Conservation (phyloP, 2,888 invertebrate genomes). For the Trachelus troglodyta region DNA sequence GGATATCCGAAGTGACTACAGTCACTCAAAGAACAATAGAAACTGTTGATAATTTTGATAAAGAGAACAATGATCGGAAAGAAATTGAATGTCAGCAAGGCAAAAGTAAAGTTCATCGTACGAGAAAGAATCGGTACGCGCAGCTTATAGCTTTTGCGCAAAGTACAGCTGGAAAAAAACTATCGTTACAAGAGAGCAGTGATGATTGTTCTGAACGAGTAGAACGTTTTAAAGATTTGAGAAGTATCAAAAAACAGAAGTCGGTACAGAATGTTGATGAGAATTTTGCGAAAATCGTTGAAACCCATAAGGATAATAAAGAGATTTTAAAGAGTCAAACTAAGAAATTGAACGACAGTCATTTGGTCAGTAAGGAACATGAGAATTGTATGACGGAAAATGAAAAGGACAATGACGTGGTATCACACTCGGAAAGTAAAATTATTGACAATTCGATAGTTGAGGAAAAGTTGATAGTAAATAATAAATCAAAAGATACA, state of each 20-base stretch:
- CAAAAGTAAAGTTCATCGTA: neutral
- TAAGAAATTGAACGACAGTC: neutral
- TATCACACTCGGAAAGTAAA: neutral
- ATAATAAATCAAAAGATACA: neutral
- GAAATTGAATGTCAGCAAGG: neutral
- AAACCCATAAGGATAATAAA: neutral
- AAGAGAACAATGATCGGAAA: neutral
- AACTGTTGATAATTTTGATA: neutral
- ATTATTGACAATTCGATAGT: neutral
- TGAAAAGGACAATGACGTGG: neutral
- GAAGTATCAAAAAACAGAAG: neutral
- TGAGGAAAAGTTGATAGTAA: neutral
- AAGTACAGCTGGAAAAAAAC: neutral
- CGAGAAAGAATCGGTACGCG: neutral
- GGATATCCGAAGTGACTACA: neutral
- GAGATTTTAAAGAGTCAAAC: neutral
- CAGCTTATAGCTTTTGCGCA: neutral
- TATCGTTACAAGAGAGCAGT: neutral
- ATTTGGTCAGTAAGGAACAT: neutral
- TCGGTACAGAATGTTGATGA: neutral
- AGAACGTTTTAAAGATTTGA: neutral
- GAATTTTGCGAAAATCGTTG: neutral
- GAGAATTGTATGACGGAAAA: neutral
- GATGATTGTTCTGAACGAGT: neutral
- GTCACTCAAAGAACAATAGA: neutral